Evolutionary conservation across 2,888 invertebrate species (phyloP).

Genomic region (Actias luna): DNA sequence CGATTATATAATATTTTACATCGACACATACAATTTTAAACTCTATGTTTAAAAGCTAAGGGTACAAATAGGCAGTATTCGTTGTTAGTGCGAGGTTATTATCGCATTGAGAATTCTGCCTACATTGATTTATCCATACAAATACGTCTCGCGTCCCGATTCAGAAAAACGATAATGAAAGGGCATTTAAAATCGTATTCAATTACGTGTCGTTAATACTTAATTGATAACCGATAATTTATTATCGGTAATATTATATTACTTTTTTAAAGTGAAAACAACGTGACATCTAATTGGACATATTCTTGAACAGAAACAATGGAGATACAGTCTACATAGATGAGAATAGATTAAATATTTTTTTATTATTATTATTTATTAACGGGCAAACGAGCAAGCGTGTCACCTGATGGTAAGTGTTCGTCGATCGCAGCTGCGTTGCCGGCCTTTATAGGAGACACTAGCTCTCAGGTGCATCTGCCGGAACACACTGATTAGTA

Average conservation of each 20-base stretch:
- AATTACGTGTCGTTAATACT: background rate
- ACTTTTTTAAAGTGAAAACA: too few relatives aligned
- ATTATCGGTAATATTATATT: background rate
- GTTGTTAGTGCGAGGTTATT: background rate
- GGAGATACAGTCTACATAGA: too few relatives aligned
- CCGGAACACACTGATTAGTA: too few relatives aligned
- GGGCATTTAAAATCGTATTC: background rate
- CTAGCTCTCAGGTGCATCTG: too few relatives aligned
- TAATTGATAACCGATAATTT: background rate
- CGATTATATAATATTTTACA: background rate
- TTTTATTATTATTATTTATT: too few relatives aligned
- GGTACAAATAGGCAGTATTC: background rate
- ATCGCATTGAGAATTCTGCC: conserved; percentile 3
- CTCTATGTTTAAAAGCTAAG: background rate
- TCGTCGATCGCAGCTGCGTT: too few relatives aligned
- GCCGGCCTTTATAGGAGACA: too few relatives aligned
- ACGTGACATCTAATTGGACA: too few relatives aligned
- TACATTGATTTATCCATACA: conserved; percentile 1
- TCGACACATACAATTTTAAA: background rate
- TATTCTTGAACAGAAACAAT: too few relatives aligned
- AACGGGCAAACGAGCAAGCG: too few relatives aligned
- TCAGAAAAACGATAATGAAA: background rate
- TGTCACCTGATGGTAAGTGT: too few relatives aligned
- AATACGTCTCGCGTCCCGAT: background rate
- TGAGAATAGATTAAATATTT: too few relatives aligned